Percentiles rank a stretch among this genome's conserved stretches.
Conservation (phyloP, 2,797 vertebrate species). For the Mus minutoides region DNA sequence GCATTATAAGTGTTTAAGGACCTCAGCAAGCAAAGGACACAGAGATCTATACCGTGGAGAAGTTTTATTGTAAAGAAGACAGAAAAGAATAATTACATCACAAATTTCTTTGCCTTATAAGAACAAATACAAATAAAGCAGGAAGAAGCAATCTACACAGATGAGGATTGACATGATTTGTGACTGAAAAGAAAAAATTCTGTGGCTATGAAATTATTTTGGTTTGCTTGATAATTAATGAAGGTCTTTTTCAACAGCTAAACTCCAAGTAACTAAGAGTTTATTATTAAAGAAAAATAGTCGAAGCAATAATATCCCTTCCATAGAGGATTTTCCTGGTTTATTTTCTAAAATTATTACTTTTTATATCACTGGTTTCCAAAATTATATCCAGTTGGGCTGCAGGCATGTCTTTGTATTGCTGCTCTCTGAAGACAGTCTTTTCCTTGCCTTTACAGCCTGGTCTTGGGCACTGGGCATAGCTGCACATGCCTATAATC, state of each 20-base stretch:
- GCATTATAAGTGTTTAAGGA: background rate
- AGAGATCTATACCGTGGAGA: background rate
- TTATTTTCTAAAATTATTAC: constrained; percentile 12
- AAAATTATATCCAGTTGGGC: background rate
- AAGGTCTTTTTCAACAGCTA: background rate
- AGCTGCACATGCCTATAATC: background rate
- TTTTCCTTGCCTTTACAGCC: background rate
- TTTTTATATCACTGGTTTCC: constrained; percentile 1
- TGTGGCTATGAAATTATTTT: background rate
- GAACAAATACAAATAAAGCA: constrained; percentile 12
- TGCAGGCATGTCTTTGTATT: background rate
- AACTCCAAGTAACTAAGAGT: background rate
- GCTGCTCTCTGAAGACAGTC: background rate
- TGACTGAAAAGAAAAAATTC: constrained; percentile 20
- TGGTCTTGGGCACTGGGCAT: background rate
- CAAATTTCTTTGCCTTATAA: background rate
- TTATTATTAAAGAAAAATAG: background rate
- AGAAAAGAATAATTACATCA: background rate
- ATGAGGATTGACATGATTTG: constrained; percentile 9
- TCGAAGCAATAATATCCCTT: background rate
- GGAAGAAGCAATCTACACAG: background rate
- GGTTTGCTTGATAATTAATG: background rate
- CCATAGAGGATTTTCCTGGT: constrained; percentile 15
- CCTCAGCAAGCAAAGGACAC: background rate
- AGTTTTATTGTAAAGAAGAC: constrained; percentile 22